Evolutionary conservation across 2,113 vertebrate genomes (phyloP), one percentile per base, ranked within the genome.

Genomic region (Acanthisitta chloris): DNA sequence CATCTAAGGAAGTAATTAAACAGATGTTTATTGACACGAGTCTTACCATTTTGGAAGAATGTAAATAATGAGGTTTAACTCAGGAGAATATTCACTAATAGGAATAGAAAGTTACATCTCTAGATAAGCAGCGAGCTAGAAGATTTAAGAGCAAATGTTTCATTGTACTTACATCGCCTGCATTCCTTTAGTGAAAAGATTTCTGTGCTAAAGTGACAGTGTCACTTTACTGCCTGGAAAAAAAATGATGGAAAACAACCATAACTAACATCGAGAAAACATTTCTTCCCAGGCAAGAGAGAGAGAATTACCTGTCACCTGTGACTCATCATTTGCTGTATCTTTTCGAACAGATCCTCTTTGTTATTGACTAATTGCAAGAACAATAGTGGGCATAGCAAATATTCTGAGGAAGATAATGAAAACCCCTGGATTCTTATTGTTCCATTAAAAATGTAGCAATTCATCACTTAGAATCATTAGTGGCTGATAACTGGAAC

Each of bases 391-490:
- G 23, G 46, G n/a, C 65, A 92, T 81, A 43, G 38, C 78, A 96
- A 94, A 64, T 92, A 72, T 81, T 82, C 66, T 62, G 42, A 92
- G 42, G 81, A 94, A 58, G 64, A 90, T 96, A 97, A 97, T 88
- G 71, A 91, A 96, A 97, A 92, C 36, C 66, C 66, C 52, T 45
- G 48, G 34, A 70, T 79, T 81, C 48, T 89, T 90, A 94, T 85
- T 94, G 86, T 95, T 96, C 88, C 88, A 87, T 94, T 96, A 96
- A 95, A 96, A 94, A 86, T 45, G 70, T 78, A 94, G 87, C 83
- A 87, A 96, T 98, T 97, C 66, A 97, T 98, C 97, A 96, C 85
- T 97, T 90, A 93, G 16, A 45, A 92, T 94, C 92, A 91, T 96
- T 97, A 97, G 81, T 42, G 59, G 42, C 49, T 91, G 78, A 96